These are phyloP conservation scores for Dolichomitus sp. DNA, from an alignment of 2,888 invertebrate species.

Conservation along the genomic window DNA sequence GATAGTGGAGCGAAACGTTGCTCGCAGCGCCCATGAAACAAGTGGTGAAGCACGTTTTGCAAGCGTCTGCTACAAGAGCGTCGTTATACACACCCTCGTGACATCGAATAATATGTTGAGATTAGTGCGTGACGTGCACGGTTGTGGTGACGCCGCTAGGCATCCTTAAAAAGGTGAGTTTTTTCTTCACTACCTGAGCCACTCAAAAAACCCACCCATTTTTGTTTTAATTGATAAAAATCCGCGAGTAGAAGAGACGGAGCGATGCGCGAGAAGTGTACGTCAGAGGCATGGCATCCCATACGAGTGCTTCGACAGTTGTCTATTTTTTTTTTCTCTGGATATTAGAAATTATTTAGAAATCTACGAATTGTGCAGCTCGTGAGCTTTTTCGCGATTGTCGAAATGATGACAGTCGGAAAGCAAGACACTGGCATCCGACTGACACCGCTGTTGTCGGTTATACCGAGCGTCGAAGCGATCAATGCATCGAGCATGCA, in stretches of 20 bases:
- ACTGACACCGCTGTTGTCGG: constrained; percentile 4
- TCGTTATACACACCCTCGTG: constrained; percentile 68
- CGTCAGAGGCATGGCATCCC: neutral
- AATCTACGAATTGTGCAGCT: neutral
- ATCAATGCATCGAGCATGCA: constrained; percentile 60
- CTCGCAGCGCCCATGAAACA: constrained; percentile 84
- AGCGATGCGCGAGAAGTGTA: neutral
- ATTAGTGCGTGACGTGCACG: constrained; percentile 68
- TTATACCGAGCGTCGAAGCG: constrained; percentile 51
- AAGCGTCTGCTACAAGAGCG: constrained; percentile 58
- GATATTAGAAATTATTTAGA: neutral
- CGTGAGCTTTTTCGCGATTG: neutral
- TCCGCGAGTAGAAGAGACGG: neutral
- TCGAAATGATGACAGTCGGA: neutral
- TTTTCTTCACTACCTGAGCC: neutral
- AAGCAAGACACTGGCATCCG: neutral
- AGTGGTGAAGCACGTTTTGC: constrained; percentile 79
- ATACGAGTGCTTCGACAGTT: neutral
- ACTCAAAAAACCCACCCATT: neutral
- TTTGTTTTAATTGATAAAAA: constrained; percentile 30
- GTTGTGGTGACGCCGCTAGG: constrained; percentile 63
- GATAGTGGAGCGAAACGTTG: constrained; percentile 81
- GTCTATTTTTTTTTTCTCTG: neutral
- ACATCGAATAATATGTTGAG: constrained; percentile 66
- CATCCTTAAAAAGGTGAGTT: constrained; percentile 72